Conservation (phyloP, 2,888 invertebrate genomes). For the Xanthorhoe spadicearia region DNA sequence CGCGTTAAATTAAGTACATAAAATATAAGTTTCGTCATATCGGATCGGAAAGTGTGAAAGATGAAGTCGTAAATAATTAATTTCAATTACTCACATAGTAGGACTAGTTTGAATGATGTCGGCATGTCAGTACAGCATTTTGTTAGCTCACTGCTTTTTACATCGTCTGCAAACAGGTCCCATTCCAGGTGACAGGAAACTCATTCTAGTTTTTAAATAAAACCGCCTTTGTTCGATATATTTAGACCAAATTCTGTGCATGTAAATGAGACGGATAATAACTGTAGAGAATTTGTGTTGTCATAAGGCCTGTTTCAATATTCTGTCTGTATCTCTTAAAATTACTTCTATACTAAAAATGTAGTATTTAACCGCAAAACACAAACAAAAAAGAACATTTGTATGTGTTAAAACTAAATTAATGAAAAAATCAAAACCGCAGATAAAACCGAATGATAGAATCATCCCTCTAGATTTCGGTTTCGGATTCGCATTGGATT, state of each 20-base stretch:
- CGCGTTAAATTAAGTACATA: too few relatives aligned
- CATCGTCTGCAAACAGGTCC: conserved; percentile 30
- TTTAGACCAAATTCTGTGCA: conserved; percentile 5
- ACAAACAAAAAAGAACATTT: too few relatives aligned
- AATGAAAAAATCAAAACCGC: too few relatives aligned
- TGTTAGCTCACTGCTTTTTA: conserved; percentile 37
- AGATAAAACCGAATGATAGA: too few relatives aligned
- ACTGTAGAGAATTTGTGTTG: not conserved
- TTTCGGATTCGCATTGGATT: too few relatives aligned
- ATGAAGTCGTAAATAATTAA: conserved; percentile 15
- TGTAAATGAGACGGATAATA: too few relatives aligned
- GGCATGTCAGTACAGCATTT: conserved; percentile 24
- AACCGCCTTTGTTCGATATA: conserved; percentile 21
- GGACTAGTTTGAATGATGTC: conserved; percentile 16
- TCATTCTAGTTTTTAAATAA: conserved; percentile 37
- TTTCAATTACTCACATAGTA: conserved; percentile 14
- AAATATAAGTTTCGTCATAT: not conserved
- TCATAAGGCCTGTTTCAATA: not conserved
- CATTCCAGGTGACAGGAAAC: conserved; percentile 37
- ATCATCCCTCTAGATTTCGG: too few relatives aligned
- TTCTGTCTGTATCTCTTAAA: too few relatives aligned
- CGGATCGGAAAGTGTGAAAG: conserved; percentile 4
- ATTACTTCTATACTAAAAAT: too few relatives aligned
- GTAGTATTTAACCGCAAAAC: too few relatives aligned
- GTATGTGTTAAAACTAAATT: too few relatives aligned